Evolutionary conservation across 2,113 vertebrate genomes (phyloP), one percentile per base, ranked within the genome.

Genomic region (Camelus dromedarius): DNA sequence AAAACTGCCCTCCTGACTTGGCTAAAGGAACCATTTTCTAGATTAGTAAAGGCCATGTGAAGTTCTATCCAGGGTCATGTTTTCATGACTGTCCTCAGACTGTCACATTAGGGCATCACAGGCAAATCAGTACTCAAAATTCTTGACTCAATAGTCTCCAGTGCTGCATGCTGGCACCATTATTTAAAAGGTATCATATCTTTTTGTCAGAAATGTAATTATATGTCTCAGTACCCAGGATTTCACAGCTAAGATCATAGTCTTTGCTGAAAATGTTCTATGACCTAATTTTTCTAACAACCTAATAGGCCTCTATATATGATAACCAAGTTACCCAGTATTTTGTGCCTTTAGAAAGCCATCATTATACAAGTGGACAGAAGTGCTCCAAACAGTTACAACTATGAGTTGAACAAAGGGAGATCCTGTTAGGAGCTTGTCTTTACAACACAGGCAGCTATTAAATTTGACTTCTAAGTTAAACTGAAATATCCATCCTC

Each of bases 201-300:
- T 96, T 97, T 91, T 96, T 98, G 94, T 95, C 90, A 97, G 93
- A 98, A 96, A 81, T 38, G 50, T 62, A 96, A 96, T 95, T 76
- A 79, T 94, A 95, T 87, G 30, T 95, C 97, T 97, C 96, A 96
- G 22, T 67, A 28, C 0, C 30, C 89, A 32, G 80, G 67, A 95
- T 94, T 98, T 97, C 93, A 96, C 56, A 95, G 30, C 10, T 3
- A 92, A 22, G 54, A 93, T 20, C 84, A 92, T 66, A 95, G 83
- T 87, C 84, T 28, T 19, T 70, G 93, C 26, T 97, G 87, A 98
- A 97, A 98, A 96, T 93, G 48, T 32, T 80, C n/a, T 76, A 75
- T 91, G 26, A 79, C 26, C 16, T 97, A 97, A 95, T 87, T 89
- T 56, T 97, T 92, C 73, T 80, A 95, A 82, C 56, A 96, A 62